Evolutionary conservation across 2,888 invertebrate genomes (phyloP).

Genomic region (Protodeltote pygarga): DNA sequence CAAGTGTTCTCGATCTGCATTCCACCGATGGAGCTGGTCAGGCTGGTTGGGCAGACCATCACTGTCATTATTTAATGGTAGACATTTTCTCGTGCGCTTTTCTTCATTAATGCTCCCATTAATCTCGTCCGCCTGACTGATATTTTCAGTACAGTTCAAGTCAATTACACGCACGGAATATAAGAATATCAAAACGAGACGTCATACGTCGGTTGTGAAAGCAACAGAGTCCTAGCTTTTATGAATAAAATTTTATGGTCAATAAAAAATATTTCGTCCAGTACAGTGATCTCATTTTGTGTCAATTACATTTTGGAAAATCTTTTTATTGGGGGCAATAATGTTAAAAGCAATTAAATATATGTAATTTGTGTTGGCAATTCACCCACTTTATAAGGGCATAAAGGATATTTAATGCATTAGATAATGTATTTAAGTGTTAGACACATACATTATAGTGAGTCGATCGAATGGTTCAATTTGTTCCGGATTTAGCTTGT

Average conservation of each 20-base stretch:
- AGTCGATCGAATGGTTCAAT: slow-evolving; percentile 31
- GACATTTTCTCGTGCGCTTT: slow-evolving; percentile 47
- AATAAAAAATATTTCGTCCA: slow-evolving; percentile 68
- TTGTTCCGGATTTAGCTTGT: slow-evolving; percentile 32
- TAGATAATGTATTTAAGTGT: neutral
- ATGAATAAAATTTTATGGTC: slow-evolving; percentile 64
- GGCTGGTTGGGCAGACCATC: slow-evolving; percentile 22
- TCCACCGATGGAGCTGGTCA: slow-evolving; percentile 28
- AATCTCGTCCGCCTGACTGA: slow-evolving; percentile 54
- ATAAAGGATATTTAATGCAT: slow-evolving; percentile 6
- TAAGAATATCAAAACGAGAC: slow-evolving; percentile 62
- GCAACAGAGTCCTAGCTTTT: slow-evolving; percentile 62
- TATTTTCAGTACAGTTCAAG: slow-evolving; percentile 63
- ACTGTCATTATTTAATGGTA: slow-evolving; percentile 51
- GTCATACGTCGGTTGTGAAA: slow-evolving; percentile 53
- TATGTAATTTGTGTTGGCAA: slow-evolving; percentile 41
- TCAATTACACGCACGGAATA: slow-evolving; percentile 62
- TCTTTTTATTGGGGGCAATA: slow-evolving; percentile 56
- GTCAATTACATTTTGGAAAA: slow-evolving; percentile 58
- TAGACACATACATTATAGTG: slow-evolving; percentile 15
- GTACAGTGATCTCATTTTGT: slow-evolving; percentile 53
- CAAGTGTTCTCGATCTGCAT: slow-evolving; percentile 56
- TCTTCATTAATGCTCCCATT: slow-evolving; percentile 50
- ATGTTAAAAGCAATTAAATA: slow-evolving; percentile 52
- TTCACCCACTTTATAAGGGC: slow-evolving; percentile 39